Evolutionary conservation across 2,888 invertebrate genomes (phyloP).

Genomic region (Pammene aurita): DNA sequence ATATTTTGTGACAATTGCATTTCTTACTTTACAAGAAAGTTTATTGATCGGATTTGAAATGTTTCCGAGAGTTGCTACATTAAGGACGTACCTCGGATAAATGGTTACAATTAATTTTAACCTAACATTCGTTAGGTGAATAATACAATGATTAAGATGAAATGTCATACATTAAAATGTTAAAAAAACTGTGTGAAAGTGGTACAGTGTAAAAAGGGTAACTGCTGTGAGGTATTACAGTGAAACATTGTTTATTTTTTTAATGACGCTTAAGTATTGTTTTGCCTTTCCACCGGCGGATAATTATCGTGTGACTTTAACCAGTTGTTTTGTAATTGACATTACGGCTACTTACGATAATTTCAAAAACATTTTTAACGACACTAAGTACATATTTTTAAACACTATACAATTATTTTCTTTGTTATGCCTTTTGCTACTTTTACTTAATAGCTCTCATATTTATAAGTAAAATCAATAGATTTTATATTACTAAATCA

Average conservation of each 20-base stretch:
- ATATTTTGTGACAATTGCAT: slow-evolving; percentile 25
- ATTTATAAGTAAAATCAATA: not conserved
- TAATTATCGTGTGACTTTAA: slow-evolving; percentile 27
- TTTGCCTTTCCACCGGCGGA: not conserved
- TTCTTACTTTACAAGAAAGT: slow-evolving; percentile 14
- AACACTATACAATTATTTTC: slow-evolving; percentile 10
- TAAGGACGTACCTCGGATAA: not conserved
- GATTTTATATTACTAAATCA: no score
- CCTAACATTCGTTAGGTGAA: not conserved
- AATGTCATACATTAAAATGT: no score
- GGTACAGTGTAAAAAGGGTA: no score
- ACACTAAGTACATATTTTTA: not conserved
- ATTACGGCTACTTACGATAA: slow-evolving; percentile 2
- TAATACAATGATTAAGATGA: not conserved
- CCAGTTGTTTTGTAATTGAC: slow-evolving; percentile 13
- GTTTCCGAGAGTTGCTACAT: not conserved
- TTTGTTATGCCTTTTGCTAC: not conserved
- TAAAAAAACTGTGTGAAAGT: no score
- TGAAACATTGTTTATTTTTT: not conserved
- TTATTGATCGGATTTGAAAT: slow-evolving; percentile 27
- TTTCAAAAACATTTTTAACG: slow-evolving; percentile 2
- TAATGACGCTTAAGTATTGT: slow-evolving; percentile 1
- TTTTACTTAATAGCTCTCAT: not conserved
- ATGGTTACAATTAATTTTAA: not conserved
- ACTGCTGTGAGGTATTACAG: not conserved